Evolutionary conservation across 2,113 vertebrate genomes (phyloP), one percentile per base, ranked within the genome.

Genomic region (Montifringilla adamsi): DNA sequence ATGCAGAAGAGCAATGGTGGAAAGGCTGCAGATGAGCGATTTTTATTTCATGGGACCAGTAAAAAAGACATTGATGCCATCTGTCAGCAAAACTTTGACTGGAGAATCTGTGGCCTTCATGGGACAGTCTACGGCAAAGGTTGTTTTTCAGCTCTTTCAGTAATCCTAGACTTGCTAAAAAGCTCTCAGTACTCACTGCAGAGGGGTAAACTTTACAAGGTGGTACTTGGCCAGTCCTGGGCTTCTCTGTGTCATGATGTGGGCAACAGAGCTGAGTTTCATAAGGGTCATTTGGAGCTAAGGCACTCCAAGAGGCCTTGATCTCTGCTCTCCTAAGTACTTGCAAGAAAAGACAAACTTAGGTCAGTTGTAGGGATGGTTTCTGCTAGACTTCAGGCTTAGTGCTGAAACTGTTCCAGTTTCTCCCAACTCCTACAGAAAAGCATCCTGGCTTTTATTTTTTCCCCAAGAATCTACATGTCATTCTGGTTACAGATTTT

Each of bases 71-170:
- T 95, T 17, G 96, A 97, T 33, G 97, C 98, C n/a, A 98, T 98
- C 78, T 98, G 98, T 77, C 96, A 98, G 66, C 98, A 98, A 72
- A 98, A 98, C 90, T 98, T 98, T 67, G 98, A 98, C 69, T 98
- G 98, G 98, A 97, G 98, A 83, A 96, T 98, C 88, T 98, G 97
- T 15, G 98, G 98, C 47, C 52, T 93, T 52, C 95, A 98, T 39
- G 98, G 98, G 49, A 98, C 98, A 27, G 89, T 96, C 39, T 98
- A 98, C 0, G 98, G 98, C 91, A 98, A 94, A 98, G 98, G 98
- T 98, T 4, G 7, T 60, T 95, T 79, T 86, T 66, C n/a, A 70
- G 15, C 20, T 83, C 49, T 79, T 87, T 62, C 7, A 11, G 46
- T 84, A 78, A 77, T 50, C n/a, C 37, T 69, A 35, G 19, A 52